Conservation (phyloP, 2,797 vertebrate genomes). For the Sebastes taczanowskii region DNA sequence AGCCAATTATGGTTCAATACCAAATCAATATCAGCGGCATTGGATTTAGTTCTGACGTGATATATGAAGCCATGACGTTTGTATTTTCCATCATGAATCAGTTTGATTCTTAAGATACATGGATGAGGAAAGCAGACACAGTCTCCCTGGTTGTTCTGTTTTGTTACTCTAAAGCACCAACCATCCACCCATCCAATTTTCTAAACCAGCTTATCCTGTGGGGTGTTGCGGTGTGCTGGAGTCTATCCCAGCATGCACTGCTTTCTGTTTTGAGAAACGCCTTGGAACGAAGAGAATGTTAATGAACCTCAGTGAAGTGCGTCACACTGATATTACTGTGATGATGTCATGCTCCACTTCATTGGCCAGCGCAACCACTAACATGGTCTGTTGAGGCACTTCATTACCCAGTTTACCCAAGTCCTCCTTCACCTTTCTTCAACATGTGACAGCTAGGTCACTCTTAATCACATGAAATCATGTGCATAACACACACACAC, state of each 20-base stretch:
- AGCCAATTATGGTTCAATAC: neutral
- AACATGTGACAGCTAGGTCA: conserved; percentile 5
- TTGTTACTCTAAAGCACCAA: neutral
- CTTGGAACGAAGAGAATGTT: conserved; percentile 54
- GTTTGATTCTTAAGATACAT: neutral
- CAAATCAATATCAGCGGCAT: neutral
- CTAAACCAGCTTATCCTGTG: neutral
- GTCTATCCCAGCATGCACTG: conserved; percentile 1
- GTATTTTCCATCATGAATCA: neutral
- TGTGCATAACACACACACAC: neutral
- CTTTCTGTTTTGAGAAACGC: conserved; percentile 16
- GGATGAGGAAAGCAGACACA: neutral
- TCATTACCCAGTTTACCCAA: conserved; percentile 31
- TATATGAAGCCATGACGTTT: neutral
- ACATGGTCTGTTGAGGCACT: neutral
- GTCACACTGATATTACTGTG: conserved; percentile 54
- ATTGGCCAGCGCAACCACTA: neutral
- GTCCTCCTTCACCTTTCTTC: conserved; percentile 6
- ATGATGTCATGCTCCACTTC: conserved; percentile 55
- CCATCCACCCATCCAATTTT: neutral
- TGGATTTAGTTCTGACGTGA: neutral
- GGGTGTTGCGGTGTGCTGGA: neutral
- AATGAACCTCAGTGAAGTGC: conserved; percentile 61
- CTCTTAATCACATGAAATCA: neutral
- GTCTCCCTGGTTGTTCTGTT: neutral